Percentiles rank a stretch among this genome's conserved stretches.
Evolutionary conservation across 1,140 invertebrate genomes (phyloP).

Genomic region (Plodia interpunctella): DNA sequence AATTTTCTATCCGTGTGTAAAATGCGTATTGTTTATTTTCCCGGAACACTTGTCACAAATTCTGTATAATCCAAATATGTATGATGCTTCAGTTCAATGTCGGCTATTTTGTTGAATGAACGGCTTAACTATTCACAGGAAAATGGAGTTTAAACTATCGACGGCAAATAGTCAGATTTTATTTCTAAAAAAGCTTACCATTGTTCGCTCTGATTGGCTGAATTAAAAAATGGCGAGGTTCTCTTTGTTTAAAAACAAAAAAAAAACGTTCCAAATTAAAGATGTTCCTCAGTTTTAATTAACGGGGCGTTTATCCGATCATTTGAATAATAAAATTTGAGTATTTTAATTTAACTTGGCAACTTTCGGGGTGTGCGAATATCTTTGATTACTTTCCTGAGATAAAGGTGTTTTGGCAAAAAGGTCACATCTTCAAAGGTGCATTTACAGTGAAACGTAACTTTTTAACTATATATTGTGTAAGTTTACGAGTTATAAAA

Average conservation of each 20-base stretch:
- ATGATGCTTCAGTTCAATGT: not conserved
- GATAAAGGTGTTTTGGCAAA: not conserved
- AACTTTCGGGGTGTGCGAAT: not conserved
- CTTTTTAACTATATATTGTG: too few species aligned
- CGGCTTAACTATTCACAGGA: not conserved
- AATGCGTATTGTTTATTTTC: too few species aligned
- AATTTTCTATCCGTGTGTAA: too few species aligned
- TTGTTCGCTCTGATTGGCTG: not conserved
- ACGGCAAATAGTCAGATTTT: not conserved
- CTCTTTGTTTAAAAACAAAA: not conserved
- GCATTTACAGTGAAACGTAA: too few species aligned
- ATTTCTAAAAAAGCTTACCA: not conserved
- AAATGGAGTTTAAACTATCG: not conserved
- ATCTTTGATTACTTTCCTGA: not conserved
- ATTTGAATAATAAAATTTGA: slow-evolving; percentile 6
- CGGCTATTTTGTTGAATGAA: not conserved
- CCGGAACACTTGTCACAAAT: too few species aligned
- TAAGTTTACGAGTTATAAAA: too few species aligned
- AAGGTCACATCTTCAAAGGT: not conserved
- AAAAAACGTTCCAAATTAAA: not conserved
- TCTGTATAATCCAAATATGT: not conserved
- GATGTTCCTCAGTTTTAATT: slow-evolving; percentile 4
- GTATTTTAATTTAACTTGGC: slow-evolving; percentile 4
- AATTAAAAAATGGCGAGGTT: not conserved
- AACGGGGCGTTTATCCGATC: slow-evolving; percentile 3